Evolutionary conservation across 2,797 vertebrate genomes (phyloP), one percentile per base, ranked within the genome.

Genomic region (Chaunax sp.): DNA sequence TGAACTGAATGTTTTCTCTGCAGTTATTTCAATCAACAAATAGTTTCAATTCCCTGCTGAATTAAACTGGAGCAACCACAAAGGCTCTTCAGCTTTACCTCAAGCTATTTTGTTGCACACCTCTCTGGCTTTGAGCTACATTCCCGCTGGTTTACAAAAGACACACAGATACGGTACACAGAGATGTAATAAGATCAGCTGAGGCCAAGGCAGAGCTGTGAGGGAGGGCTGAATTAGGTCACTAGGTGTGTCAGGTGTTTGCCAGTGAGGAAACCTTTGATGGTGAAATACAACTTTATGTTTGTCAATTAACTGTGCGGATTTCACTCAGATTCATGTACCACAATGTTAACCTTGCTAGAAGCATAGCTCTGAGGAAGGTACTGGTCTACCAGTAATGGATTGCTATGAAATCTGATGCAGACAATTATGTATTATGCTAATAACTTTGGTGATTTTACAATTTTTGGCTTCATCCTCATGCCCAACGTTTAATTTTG

Each of bases 161-260:
- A 14, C 26, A 54, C 57, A 7, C 58, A 35, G 19, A 68, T 52
- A 46, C 33, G 49, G 44, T 4, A 33, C 58, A 46, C 57, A 58
- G 30, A 64, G 25, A 28, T 0, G 25, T 64, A 75, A 70, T 30
- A 33, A 53, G 64, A 75, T 69, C 68, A 68, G 70, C 60, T 59
- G 61, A 22, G 37, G 66, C 20, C 1, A 38, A 72, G 33, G 65
- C 49, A 50, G 64, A 44, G 72, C 38, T 5, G 54, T 8, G 64
- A 40, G 38, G 15, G 14, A 5, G 38, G 14, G 45, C 49, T 62
- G 64, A 82, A 81, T 54, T 82, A 73, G 77, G 83, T 79, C 81
- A 82, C 63, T 60, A 57, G 65, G 75, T 76, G 51, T 38, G 38
- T 49, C 80, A 77, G 77, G 78, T 80, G 59, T 78, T 40, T 15